These are phyloP conservation scores for Trematomus bernacchii DNA, from an alignment of 2,797 vertebrate species.

Conservation along the genomic window DNA sequence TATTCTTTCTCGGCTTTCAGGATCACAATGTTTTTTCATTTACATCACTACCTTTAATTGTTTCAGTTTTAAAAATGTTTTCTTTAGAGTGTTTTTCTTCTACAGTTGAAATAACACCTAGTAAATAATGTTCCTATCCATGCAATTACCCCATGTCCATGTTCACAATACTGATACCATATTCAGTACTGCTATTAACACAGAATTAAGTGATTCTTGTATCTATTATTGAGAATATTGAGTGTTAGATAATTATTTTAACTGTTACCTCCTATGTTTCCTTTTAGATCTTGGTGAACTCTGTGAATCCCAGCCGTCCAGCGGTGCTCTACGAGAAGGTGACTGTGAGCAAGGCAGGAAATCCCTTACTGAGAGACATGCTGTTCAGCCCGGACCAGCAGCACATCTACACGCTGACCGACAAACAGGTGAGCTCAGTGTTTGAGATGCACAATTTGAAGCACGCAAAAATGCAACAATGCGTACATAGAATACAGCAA, in stretches of 20 bases:
- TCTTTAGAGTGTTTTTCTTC: constrained; percentile 6
- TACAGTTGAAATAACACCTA: constrained; percentile 15
- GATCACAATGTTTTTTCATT: constrained; percentile 23
- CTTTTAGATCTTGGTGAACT: constrained; percentile 92
- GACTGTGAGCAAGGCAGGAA: constrained; percentile 89
- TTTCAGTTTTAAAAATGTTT: constrained; percentile 30
- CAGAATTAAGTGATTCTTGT: not conserved
- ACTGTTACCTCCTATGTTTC: constrained; percentile 28
- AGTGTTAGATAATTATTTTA: not conserved
- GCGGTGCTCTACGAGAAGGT: constrained; percentile 94
- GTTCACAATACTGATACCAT: constrained; percentile 35
- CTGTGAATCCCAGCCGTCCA: constrained; percentile 76
- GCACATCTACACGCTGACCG: constrained; percentile 93
- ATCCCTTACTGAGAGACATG: constrained; percentile 91
- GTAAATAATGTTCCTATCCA: constrained; percentile 32
- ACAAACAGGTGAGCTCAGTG: constrained; percentile 89
- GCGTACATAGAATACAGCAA: not conserved
- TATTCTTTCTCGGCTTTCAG: constrained; percentile 3
- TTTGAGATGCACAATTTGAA: not conserved
- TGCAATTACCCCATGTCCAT: constrained; percentile 23
- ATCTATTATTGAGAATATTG: too few relatives aligned
- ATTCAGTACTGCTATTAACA: constrained; percentile 43
- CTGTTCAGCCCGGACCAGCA: constrained; percentile 93
- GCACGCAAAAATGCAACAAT: not conserved
- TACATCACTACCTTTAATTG: not conserved